Evolutionary conservation across 2,888 invertebrate species (phyloP), one percentile per base, ranked within the genome.

Genomic region (Amorpha juglandis): DNA sequence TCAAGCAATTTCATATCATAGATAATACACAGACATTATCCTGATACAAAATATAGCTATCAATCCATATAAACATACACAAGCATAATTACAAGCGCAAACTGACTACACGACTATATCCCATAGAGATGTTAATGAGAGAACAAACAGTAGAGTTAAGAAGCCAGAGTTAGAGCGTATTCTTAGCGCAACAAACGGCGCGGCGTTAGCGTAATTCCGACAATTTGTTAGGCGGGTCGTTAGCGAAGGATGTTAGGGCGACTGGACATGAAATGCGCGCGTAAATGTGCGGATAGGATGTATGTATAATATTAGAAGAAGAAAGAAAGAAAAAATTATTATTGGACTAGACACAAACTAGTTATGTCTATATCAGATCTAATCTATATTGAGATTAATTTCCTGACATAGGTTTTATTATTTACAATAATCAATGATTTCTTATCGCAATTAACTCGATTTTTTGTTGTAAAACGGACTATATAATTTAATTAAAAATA

Each of bases 221-320:
- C 69, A 67, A 69, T 67, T 69, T 69, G 67, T 69, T 69, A 67
- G 64, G 65, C 47, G 58, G 55, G 58, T 65, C 65, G 65, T 65
- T 65, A 65, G 42, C 38, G 50, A 19, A 38, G 1, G 14, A 8
- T 8, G 38, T 58, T 38, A 58, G 19, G 58, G 42, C 14, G 42
- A 6, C 42, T 38, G 6, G 42, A 58, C 58, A 58, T 42, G 42
- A 58, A 16, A 16, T 16, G 11, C 38, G 42, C n/a, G 38, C 19
- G 58, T 19, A 16, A 58, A 27, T 38, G 9, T 38, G 7, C 38
- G 38, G 38, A 38, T 38, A 38, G 3, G 38, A 9, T 9, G 9
- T 38, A 6, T 35, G 3, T 6, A 7, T 3, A 35, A 35, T 7
- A 35, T 35, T 6, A 35, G 3, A 35, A 6, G 7, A 35, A 35